Percentiles rank a stretch among this genome's conserved stretches.
Evolutionary conservation across 1,140 invertebrate species (phyloP).

Genomic region (Aphaenogaster floridana): DNA sequence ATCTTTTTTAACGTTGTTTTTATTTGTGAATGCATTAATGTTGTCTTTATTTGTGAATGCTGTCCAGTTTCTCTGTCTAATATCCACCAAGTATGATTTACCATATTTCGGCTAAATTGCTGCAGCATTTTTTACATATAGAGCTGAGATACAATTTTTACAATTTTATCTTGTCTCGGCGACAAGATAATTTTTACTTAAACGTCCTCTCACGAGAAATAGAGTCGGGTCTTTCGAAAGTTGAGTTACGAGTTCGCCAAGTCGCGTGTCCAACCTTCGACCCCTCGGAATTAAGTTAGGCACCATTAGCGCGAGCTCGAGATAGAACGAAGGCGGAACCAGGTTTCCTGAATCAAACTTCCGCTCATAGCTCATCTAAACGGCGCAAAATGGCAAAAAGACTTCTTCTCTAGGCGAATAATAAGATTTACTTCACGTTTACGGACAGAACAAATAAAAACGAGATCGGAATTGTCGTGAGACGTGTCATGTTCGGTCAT

Average conservation of each 20-base stretch:
- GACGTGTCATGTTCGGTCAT: not conserved
- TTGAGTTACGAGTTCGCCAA: slow-evolving; percentile 55
- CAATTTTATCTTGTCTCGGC: not conserved
- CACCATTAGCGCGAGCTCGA: slow-evolving; percentile 52
- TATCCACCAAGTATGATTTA: not conserved
- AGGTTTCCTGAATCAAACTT: slow-evolving; percentile 48
- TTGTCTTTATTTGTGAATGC: not conserved
- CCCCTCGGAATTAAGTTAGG: slow-evolving; percentile 52
- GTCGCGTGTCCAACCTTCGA: slow-evolving; percentile 59
- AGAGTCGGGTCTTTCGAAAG: slow-evolving; percentile 50
- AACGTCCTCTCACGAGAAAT: slow-evolving; percentile 22
- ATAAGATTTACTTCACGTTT: slow-evolving; percentile 14
- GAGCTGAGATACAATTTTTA: not conserved
- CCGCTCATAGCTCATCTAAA: slow-evolving; percentile 45
- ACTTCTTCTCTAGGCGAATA: not conserved
- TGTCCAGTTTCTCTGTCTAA: not conserved
- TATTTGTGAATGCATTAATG: not conserved
- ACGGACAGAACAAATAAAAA: slow-evolving; percentile 16
- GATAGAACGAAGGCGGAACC: slow-evolving; percentile 48
- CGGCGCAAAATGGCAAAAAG: slow-evolving; percentile 7
- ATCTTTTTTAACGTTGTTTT: not conserved
- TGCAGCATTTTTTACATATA: not conserved
- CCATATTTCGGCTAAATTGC: not conserved
- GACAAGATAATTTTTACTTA: slow-evolving; percentile 54
- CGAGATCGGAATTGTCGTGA: not conserved